Evolutionary conservation across 64 coral and sea anemone genomes (phyloP), one percentile per base, ranked within the genome.

Genomic region (Montipora foliosa): DNA sequence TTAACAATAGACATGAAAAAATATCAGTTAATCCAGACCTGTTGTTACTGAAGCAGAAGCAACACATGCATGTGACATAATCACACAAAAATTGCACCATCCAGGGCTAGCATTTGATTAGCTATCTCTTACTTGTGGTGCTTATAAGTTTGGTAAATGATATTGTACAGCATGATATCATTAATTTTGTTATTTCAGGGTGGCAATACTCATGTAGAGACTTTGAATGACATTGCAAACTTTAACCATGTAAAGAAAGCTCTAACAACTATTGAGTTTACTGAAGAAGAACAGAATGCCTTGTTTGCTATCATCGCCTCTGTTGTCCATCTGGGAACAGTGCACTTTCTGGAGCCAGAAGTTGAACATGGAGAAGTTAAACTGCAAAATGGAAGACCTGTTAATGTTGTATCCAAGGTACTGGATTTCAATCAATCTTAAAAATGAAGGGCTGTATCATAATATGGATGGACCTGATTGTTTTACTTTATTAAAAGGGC

Each of bases 331-430:
- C 86, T 99, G n/a, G 98, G 98, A 11, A 94, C 92, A 75, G 67
- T 99, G 75, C 79, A 79, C 10, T 99, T 99, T 60, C 74, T 76
- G 51, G 71, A 92, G 50, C 46, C 75, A 45, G 98, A 78, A 52
- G 67, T 53, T 77, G 83, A 92, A 64, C 74, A 93, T 53, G 83
- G 86, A 57, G 79, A 93, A 72, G 86, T 99, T 4, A 79, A 46
- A 29, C 77, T 99, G n/a, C 92, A 94, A 7, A 94, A 96, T 79
- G 95, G 92, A 14, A 91, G 92, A 73, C 95, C 95, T 49, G 92
- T 99, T 5, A 96, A 96, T n/a, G 89, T 96, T 77, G 89, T 99
- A 55, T 96, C 98, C 7, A 99, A 99, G 98, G 98, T 99, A 87
- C 37, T 81, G 16, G 11, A 44, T 37, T 37, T 37, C 1, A 37